phyloP scores from a whole-genome alignment of 2,113 vertebrate species.

The Parotia lawesii region DNA sequence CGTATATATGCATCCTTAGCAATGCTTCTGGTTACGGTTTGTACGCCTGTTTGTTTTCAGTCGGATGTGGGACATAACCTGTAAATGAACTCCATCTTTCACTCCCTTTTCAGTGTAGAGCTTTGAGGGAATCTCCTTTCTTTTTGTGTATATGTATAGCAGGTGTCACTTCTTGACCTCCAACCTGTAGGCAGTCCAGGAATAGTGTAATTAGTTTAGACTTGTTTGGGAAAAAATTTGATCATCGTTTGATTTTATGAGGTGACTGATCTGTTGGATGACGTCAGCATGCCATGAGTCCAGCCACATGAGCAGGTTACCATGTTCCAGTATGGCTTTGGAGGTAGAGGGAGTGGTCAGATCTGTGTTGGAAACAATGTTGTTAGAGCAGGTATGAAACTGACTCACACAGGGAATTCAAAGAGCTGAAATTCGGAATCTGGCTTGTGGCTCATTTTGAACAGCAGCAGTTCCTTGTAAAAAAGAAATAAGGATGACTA shows the following conservation, averaged over 20 bases:
- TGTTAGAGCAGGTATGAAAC: neutral
- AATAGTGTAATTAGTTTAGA: neutral
- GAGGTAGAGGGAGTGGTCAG: neutral
- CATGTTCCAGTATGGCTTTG: neutral
- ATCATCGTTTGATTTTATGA: neutral
- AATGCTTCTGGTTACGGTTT: neutral
- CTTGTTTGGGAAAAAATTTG: neutral
- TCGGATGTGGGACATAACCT: neutral
- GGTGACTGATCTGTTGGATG: neutral
- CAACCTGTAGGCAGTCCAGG: neutral
- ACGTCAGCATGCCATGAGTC: neutral
- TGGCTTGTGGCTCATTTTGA: neutral
- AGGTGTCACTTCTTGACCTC: neutral
- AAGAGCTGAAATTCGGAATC: neutral
- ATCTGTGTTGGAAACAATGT: neutral
- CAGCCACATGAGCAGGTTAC: neutral
- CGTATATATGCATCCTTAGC: neutral
- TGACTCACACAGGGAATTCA: neutral
- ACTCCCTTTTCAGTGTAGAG: neutral
- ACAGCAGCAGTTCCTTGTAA: neutral
- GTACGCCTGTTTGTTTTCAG: neutral
- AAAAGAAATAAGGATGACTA: neutral
- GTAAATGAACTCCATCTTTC: neutral
- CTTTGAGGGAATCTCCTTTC: neutral
- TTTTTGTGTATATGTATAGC: fast-evolving